Conservation (phyloP, 1,140 invertebrate species). For the Zaprionus africanus region DNA sequence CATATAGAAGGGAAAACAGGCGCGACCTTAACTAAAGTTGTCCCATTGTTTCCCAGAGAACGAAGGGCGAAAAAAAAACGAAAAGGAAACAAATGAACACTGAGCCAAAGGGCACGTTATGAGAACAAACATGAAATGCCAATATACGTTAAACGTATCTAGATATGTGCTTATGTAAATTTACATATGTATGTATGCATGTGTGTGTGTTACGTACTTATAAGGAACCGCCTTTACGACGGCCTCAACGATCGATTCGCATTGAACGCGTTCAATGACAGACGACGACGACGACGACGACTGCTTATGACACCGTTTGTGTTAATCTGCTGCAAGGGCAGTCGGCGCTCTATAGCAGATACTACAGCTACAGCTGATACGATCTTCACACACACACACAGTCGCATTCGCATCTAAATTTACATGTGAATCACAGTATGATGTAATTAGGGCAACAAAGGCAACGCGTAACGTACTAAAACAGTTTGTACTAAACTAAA, state of each 20-base stretch:
- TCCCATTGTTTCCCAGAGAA: constrained; percentile 43
- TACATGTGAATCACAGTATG: constrained; percentile 14
- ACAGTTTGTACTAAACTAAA: not conserved
- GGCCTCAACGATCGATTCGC: constrained; percentile 25
- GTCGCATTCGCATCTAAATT: not conserved
- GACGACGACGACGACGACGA: not conserved
- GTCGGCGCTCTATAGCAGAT: not conserved
- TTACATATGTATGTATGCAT: not conserved
- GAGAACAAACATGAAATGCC: constrained; percentile 16
- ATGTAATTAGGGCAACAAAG: constrained; percentile 25
- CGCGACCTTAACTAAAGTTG: constrained; percentile 66
- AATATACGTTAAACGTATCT: not conserved
- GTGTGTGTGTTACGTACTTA: not conserved
- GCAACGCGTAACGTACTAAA: constrained; percentile 11
- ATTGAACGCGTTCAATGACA: constrained; percentile 32
- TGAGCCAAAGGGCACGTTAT: constrained; percentile 24
- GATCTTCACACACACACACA: constrained; percentile 4
- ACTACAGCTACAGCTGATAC: constrained; percentile 1
- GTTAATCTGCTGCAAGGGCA: constrained; percentile 28
- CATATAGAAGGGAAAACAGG: constrained; percentile 45
- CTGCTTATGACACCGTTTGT: constrained; percentile 20
- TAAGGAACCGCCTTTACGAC: constrained; percentile 13
- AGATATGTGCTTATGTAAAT: not conserved
- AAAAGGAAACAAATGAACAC: constrained; percentile 16
- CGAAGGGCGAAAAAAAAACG: not conserved